Percentiles rank a stretch among this genome's conserved stretches.
Conservation (phyloP, 1,140 invertebrate species). For the Cyphomyrmex costatus region DNA sequence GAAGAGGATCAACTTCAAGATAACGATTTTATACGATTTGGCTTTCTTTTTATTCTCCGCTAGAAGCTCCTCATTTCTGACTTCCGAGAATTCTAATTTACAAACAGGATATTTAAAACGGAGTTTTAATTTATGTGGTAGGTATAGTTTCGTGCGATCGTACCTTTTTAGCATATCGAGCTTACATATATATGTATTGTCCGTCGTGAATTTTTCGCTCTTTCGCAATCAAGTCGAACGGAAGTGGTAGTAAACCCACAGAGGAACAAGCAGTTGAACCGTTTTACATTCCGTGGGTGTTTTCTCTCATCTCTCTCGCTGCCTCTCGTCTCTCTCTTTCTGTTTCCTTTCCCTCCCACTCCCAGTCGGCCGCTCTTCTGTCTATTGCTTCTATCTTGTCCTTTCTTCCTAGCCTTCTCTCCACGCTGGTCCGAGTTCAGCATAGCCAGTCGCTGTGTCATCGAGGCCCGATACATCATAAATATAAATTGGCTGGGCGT, state of each 20-base stretch:
- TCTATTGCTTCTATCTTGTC: slow-evolving; percentile 54
- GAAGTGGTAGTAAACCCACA: slow-evolving; percentile 66
- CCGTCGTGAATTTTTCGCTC: slow-evolving; percentile 24
- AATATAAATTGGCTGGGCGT: slow-evolving; percentile 77
- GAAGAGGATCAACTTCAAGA: neutral
- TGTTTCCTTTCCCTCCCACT: slow-evolving; percentile 18
- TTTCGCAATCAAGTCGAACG: slow-evolving; percentile 59
- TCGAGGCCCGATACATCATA: slow-evolving; percentile 78
- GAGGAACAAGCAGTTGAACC: slow-evolving; percentile 22
- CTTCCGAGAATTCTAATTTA: neutral
- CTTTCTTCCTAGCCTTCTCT: slow-evolving; percentile 65
- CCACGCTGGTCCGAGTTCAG: slow-evolving; percentile 60
- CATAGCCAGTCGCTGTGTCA: slow-evolving; percentile 80
- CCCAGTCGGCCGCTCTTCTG: slow-evolving; percentile 6
- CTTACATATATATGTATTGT: slow-evolving; percentile 1
- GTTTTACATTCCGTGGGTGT: slow-evolving; percentile 72
- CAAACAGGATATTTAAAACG: neutral
- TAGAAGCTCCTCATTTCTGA: neutral
- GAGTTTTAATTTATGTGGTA: neutral
- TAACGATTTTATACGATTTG: slow-evolving; percentile 6
- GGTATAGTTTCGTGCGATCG: neutral
- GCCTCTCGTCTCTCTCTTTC: slow-evolving; percentile 6
- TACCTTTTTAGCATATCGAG: neutral
- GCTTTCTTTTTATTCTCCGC: neutral
- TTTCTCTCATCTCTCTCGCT: neutral